Conservation (phyloP, 2,888 invertebrate species). For the Magallana nippona region DNA sequence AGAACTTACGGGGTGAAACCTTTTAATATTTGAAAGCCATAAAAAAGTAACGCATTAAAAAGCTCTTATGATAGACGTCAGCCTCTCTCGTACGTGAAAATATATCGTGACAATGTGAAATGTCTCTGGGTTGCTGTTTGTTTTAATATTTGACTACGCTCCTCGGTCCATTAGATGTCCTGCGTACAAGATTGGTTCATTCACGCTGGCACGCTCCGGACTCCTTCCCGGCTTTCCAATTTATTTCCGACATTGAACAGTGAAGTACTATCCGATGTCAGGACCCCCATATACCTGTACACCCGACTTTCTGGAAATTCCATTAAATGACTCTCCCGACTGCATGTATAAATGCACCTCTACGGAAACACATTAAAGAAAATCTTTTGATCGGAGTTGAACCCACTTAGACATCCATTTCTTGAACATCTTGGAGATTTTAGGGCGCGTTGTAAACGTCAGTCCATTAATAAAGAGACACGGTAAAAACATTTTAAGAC, state of each 20-base stretch:
- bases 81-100: not conserved
- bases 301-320: constrained; percentile 31
- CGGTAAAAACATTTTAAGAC: constrained; percentile 49
- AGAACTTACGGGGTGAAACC: not conserved
- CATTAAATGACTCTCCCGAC: constrained; percentile 50
- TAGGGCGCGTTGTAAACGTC: constrained; percentile 46
- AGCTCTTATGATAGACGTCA: not conserved
- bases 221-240: not conserved
- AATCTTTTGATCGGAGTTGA: constrained; percentile 55
- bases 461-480: constrained; percentile 48
- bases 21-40: constrained; percentile 17
- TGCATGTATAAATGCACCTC: constrained; percentile 49
- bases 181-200: not conserved
- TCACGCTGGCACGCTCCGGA: constrained; percentile 12
- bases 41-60: not conserved
- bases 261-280: constrained; percentile 12
- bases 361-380: constrained; percentile 63
- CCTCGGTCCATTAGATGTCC: constrained; percentile 12
- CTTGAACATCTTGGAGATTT: constrained; percentile 43
- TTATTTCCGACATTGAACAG: constrained; percentile 30
- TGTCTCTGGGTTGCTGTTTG: constrained; percentile 20
- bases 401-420: constrained; percentile 53
- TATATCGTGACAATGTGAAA: constrained; percentile 40
- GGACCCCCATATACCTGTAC: constrained; percentile 25
- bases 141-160: constrained; percentile 28